phyloP scores from a whole-genome alignment of 2,113 vertebrate genomes.

The Tragelaphus scriptus region DNA sequence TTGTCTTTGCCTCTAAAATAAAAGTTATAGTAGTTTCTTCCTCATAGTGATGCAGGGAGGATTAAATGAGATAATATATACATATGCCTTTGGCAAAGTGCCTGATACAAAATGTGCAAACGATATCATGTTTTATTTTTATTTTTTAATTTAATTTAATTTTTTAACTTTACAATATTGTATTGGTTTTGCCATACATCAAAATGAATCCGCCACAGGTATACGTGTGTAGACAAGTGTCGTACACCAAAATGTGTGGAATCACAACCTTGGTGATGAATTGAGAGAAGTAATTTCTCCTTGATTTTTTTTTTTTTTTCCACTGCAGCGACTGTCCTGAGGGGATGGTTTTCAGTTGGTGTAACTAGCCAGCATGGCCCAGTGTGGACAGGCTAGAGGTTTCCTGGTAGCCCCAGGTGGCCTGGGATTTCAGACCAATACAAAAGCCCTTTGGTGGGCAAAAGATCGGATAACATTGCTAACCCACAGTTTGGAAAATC shows the following conservation, averaged over 20 bases:
- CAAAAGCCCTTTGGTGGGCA: background rate
- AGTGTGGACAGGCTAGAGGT: background rate
- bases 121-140: no score
- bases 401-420: background rate
- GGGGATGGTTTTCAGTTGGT: background rate
- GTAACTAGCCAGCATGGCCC: background rate
- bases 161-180: no score
- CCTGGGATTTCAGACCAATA: background rate
- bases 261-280: background rate
- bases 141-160: no score
- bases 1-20: background rate
- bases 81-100: background rate
- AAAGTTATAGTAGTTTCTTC: background rate
- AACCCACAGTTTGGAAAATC: background rate
- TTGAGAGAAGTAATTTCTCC: background rate
- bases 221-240: background rate
- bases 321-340: rapidly evolving
- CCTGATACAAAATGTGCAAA: background rate
- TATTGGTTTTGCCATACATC: no score
- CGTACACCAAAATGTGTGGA: rapidly evolving
- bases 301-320: background rate
- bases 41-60: background rate
- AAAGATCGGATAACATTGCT: background rate
- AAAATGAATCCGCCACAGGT: no score
- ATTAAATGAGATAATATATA: background rate